Conservation (phyloP, 1,140 invertebrate genomes). For the Orussus abietinus region DNA sequence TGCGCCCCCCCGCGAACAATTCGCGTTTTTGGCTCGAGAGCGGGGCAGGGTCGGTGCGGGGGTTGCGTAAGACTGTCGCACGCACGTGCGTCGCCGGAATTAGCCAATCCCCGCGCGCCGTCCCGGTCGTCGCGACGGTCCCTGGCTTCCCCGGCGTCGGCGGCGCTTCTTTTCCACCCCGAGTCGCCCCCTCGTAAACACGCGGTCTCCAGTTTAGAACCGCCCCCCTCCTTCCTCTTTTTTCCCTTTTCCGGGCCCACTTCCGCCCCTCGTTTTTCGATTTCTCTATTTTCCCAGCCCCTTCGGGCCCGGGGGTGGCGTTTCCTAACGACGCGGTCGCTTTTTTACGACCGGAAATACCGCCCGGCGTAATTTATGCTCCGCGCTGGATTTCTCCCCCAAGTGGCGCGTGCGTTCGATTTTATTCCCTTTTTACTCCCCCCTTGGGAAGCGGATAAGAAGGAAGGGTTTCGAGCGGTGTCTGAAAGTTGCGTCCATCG, state of each 20-base stretch:
- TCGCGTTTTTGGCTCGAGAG: neutral
- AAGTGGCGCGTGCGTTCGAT: slow-evolving; percentile 14
- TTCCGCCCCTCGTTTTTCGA: slow-evolving; percentile 9
- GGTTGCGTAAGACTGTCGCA: slow-evolving; percentile 37
- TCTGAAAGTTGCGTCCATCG: no score
- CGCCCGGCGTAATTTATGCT: slow-evolving; percentile 33
- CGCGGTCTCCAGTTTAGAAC: neutral
- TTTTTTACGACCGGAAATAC: slow-evolving; percentile 12
- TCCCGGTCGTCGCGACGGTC: slow-evolving; percentile 6
- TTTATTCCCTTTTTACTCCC: no score
- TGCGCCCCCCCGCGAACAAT: no score
- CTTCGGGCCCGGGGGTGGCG: no score
- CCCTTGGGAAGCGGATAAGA: no score
- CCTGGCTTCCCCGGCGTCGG: no score
- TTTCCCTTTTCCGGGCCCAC: slow-evolving; percentile 8
- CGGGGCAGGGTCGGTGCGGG: slow-evolving; percentile 11
- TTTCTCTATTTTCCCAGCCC: slow-evolving; percentile 2
- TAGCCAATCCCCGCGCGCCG: slow-evolving; percentile 28
- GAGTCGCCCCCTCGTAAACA: neutral
- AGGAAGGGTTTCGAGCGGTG: no score
- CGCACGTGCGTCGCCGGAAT: slow-evolving; percentile 43
- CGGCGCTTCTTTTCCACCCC: slow-evolving; percentile 16
- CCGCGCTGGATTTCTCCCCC: slow-evolving; percentile 31
- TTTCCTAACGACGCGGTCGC: no score
- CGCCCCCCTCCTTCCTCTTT: slow-evolving; percentile 1